These are phyloP conservation scores for Alloplasta piceator DNA, from an alignment of 2,888 invertebrate species.

Conservation along the genomic window DNA sequence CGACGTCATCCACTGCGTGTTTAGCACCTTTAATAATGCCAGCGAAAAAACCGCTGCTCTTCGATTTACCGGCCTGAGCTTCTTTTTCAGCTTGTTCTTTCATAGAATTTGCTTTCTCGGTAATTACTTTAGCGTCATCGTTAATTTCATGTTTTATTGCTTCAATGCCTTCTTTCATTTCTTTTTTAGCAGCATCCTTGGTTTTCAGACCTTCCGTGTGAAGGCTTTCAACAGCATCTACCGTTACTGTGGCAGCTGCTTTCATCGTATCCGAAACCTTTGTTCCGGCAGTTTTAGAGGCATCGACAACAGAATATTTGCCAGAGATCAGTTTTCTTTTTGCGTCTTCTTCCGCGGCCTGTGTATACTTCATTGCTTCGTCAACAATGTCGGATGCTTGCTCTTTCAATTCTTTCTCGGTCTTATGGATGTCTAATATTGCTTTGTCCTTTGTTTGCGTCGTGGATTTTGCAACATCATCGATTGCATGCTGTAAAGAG, in stretches of 20 bases:
- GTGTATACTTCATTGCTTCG: constrained; percentile 24
- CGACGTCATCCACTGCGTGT: constrained; percentile 66
- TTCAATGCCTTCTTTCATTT: constrained; percentile 45
- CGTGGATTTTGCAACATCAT: constrained; percentile 52
- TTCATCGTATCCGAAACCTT: constrained; percentile 48
- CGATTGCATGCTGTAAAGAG: constrained; percentile 43
- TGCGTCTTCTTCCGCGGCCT: constrained; percentile 40
- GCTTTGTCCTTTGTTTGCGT: constrained; percentile 62
- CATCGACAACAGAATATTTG: constrained; percentile 51
- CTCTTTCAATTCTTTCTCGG: constrained; percentile 52
- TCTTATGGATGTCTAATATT: constrained; percentile 19
- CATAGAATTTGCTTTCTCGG: constrained; percentile 37
- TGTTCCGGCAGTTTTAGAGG: constrained; percentile 57
- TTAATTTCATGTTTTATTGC: constrained; percentile 50
- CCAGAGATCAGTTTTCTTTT: constrained; percentile 25
- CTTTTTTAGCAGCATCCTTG: constrained; percentile 42
- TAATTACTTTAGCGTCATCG: constrained; percentile 22
- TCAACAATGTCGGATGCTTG: constrained; percentile 20
- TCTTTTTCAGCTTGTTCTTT: constrained; percentile 75
- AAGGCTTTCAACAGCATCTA: constrained; percentile 35
- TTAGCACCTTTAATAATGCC: constrained; percentile 74
- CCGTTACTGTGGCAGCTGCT: constrained; percentile 17
- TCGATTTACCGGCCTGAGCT: constrained; percentile 63
- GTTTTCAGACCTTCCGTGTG: constrained; percentile 27
- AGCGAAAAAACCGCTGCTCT: constrained; percentile 69